Percentiles rank a stretch among this genome's conserved stretches.
phyloP scores from a whole-genome alignment of 2,113 vertebrate genomes.

The Illadopsis cleaveri region DNA sequence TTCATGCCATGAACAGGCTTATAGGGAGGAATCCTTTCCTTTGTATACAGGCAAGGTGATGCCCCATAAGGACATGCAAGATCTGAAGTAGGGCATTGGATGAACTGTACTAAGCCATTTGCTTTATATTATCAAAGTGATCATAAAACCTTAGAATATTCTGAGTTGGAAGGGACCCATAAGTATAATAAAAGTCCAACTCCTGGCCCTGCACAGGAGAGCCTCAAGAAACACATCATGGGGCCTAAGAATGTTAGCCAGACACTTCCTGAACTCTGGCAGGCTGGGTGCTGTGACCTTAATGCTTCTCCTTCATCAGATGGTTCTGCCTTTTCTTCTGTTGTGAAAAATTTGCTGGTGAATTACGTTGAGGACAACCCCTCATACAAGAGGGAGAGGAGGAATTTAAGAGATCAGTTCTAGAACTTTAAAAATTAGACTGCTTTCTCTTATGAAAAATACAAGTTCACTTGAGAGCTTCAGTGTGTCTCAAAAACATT shows the following conservation, averaged over 20 bases:
- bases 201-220: not conserved
- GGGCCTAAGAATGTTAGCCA: not conserved
- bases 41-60: not conserved
- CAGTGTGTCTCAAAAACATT: not conserved
- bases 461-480: not conserved
- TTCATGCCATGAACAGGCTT: not conserved
- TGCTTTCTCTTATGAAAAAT: not conserved
- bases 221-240: not conserved
- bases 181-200: not conserved
- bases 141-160: not conserved
- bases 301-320: not conserved
- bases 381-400: not conserved
- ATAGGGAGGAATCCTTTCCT: not conserved
- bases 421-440: not conserved
- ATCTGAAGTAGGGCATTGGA: not conserved
- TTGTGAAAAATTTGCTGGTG: not conserved
- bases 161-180: not conserved
- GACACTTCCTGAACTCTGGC: not conserved
- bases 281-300: not conserved
- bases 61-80: not conserved
- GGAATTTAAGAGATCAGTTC: not conserved
- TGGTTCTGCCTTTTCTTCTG: not conserved
- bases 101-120: not conserved
- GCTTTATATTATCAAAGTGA: not conserved
- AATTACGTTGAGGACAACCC: rapidly evolving